Percentiles rank a stretch among this genome's conserved stretches.
Conservation (phyloP, 2,888 invertebrate species). For the Netelia inedita region DNA sequence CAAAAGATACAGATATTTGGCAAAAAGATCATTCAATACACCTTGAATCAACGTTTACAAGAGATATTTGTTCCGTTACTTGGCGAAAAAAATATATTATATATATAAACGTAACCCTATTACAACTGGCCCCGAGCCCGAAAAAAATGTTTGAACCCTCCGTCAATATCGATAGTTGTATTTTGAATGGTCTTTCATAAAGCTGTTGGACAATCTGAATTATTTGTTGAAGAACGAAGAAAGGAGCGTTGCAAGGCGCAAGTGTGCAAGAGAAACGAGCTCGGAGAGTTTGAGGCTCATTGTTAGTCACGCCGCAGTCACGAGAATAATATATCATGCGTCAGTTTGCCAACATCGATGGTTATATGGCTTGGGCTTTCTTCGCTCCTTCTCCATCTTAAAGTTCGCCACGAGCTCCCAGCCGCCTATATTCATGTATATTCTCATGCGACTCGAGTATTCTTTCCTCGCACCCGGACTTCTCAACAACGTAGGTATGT, state of each 20-base stretch:
- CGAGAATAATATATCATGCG: conserved; percentile 77
- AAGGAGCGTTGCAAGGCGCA: conserved; percentile 61
- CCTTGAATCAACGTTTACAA: too few species aligned
- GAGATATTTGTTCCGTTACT: too few species aligned
- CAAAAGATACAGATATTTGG: too few species aligned
- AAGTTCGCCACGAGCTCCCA: conserved; percentile 75
- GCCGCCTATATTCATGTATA: conserved; percentile 39
- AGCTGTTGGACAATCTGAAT: not conserved
- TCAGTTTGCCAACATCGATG: conserved; percentile 72
- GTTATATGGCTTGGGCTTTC: conserved; percentile 69
- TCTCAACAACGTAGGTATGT: conserved; percentile 81
- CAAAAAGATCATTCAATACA: too few species aligned
- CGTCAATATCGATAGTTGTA: not conserved
- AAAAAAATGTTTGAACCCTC: not conserved
- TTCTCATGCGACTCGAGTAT: conserved; percentile 42
- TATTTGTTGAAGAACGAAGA: conserved; percentile 31
- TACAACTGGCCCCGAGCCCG: too few species aligned
- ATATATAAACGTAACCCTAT: too few species aligned
- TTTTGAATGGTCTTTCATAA: not conserved
- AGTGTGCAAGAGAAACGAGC: conserved; percentile 45
- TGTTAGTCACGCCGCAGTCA: conserved; percentile 73
- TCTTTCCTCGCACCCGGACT: conserved; percentile 72
- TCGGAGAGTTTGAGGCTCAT: conserved; percentile 70
- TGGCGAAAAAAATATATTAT: too few species aligned
- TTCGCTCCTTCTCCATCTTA: conserved; percentile 71